Conservation (phyloP, 2,888 invertebrate species). For the Cordilura impudica region DNA sequence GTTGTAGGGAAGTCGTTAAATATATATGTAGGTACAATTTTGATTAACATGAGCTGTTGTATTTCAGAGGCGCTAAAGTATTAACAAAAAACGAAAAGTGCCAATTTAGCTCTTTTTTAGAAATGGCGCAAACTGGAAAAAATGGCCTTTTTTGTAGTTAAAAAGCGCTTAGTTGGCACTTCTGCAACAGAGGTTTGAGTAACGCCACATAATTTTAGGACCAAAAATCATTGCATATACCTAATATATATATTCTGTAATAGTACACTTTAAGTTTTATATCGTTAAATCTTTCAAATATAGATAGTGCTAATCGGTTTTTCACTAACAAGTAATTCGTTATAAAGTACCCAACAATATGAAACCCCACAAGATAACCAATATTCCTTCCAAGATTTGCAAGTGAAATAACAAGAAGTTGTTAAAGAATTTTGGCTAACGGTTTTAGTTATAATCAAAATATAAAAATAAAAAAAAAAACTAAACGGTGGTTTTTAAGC, state of each 20-base stretch:
- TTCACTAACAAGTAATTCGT: neutral
- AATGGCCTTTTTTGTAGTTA: too few species aligned
- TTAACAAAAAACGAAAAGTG: too few species aligned
- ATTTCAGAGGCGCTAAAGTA: too few species aligned
- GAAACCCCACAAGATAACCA: constrained; percentile 42
- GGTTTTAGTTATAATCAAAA: neutral
- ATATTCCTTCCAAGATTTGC: constrained; percentile 25
- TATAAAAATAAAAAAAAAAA: constrained; percentile 1
- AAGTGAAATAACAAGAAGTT: constrained; percentile 7
- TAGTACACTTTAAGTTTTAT: neutral
- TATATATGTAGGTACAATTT: too few species aligned
- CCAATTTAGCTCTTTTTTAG: too few species aligned
- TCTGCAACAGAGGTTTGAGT: too few species aligned
- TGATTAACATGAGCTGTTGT: too few species aligned
- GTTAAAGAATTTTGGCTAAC: constrained; percentile 34
- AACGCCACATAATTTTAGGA: too few species aligned
- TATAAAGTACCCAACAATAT: constrained; percentile 21
- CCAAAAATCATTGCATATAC: neutral
- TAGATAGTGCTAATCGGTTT: constrained; percentile 30
- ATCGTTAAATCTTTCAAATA: constrained; percentile 6
- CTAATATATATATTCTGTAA: neutral
- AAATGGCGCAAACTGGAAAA: too few species aligned
- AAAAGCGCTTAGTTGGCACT: too few species aligned
- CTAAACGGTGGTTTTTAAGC: constrained; percentile 35
- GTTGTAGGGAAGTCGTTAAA: too few species aligned